Evolutionary conservation across 2,888 invertebrate species (phyloP).

Genomic region (Limenitis camilla): DNA sequence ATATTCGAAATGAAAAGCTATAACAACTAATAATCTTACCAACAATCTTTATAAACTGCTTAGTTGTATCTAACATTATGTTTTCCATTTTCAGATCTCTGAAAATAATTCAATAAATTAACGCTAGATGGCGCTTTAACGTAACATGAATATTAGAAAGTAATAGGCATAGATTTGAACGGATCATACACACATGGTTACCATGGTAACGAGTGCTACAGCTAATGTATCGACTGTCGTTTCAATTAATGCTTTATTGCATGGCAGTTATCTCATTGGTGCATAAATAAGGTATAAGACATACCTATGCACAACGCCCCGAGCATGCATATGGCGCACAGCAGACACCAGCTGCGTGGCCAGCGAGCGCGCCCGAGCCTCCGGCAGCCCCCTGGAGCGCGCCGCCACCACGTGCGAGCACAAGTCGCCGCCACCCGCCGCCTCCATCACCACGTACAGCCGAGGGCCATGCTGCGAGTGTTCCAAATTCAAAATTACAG

Average conservation of each 20-base stretch:
- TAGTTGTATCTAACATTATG: conserved; percentile 80
- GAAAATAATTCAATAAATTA: conserved; percentile 30
- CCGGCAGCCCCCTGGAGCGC: conserved; percentile 60
- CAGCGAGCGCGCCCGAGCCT: conserved; percentile 72
- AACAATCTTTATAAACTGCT: conserved; percentile 82
- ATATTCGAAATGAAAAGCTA: no score
- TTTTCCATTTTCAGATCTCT: conserved; percentile 88
- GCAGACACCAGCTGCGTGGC: conserved; percentile 80
- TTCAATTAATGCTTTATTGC: no score
- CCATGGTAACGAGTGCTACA: not conserved
- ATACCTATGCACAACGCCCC: conserved; percentile 80
- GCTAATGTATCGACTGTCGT: no score
- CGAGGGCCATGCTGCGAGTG: conserved; percentile 80
- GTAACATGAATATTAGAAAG: no score
- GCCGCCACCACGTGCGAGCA: conserved; percentile 77
- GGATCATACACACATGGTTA: no score
- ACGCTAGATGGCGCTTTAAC: no score
- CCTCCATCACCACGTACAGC: conserved; percentile 83
- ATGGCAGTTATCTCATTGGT: no score
- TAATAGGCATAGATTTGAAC: no score
- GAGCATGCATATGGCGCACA: conserved; percentile 78
- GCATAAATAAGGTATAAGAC: no score
- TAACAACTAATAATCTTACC: conserved; percentile 58
- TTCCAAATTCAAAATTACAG: no score
- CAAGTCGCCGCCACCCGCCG: conserved; percentile 82